Base-by-base conservation (phyloP, 1,140 invertebrate genomes). In the Triops longicaudatus region DNA sequence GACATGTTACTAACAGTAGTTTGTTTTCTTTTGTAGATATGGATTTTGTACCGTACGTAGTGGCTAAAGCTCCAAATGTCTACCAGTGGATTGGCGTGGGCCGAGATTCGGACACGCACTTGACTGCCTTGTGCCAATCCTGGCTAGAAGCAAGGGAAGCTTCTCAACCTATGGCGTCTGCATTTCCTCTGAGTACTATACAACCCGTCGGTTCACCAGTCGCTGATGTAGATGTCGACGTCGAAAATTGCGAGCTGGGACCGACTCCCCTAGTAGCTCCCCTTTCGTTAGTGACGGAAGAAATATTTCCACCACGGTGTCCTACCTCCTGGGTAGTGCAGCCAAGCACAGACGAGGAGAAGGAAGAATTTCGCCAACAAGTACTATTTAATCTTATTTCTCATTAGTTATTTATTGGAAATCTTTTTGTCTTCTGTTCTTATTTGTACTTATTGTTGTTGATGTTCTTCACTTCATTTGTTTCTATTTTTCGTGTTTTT, bases 61-160 rank as follows among this genome's bases (percentile, higher is more conserved):
- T 73, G 26, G 26, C 31, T 31, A 31, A 74, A 63, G 22, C 27
- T 87, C 73, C 82, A 86, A 78, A 81, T 84, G 83, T 90, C 76
- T 98, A 96, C 84, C 93, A 96, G 80, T 98, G 96, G 96, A 98
- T 97, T 76, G 96, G 95, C 0, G 93, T 93, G n/a, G 95, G 95
- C 0, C 87, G 95, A 37, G 96, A 98, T 83, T 91, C 92, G 1
- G 95, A 98, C 86, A 88, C 89, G 12, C 88, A 93, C 42, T 84
- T 98, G 3, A 83, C 87, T 5, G 85, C 89, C 7, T 83, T 97
- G 26, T 96, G 91, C 82, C 87, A 89, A 73, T 88, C 89, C 79
- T 95, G 93, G 93, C 80, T 93, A 77, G 86, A 90, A 72, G 87
- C 88, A 75, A 86, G 87, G 79, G 87, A 87, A 76, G 83, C 76